Percentiles rank a stretch among this genome's conserved stretches.
Evolutionary conservation across 2,113 vertebrate species (phyloP).

Genomic region (Indicator indicator): DNA sequence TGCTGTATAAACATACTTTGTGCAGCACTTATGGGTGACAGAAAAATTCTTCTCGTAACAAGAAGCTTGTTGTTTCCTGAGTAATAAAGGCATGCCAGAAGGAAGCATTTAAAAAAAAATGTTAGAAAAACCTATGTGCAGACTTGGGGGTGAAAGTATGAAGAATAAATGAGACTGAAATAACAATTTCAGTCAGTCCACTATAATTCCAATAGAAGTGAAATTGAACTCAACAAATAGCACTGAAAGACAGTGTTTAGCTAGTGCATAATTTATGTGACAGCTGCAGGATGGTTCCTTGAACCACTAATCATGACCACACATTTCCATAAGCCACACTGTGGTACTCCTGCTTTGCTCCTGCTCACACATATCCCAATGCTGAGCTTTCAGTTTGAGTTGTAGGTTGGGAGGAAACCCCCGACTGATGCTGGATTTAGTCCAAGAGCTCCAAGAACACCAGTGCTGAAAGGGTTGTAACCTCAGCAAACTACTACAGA

Average conservation of each 20-base stretch:
- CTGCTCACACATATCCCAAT: background rate
- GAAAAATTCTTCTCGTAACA: slow-evolving; percentile 13
- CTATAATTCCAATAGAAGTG: background rate
- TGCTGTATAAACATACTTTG: background rate
- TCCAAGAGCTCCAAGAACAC: background rate
- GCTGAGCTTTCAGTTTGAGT: background rate
- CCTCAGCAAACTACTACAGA: background rate
- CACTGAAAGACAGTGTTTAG: background rate
- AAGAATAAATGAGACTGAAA: background rate
- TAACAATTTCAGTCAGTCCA: background rate
- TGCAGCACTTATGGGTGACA: background rate
- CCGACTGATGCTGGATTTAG: background rate
- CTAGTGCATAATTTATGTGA: background rate
- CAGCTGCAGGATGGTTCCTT: background rate
- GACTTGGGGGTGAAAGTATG: background rate
- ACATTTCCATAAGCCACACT: rapidly evolving
- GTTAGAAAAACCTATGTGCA: background rate
- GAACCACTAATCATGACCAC: background rate
- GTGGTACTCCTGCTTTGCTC: background rate
- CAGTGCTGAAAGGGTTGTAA: background rate
- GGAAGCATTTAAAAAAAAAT: background rate
- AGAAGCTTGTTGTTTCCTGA: background rate
- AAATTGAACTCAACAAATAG: background rate
- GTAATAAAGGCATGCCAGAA: background rate
- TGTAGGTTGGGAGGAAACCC: background rate